Base-by-base conservation (phyloP, 2,113 vertebrate genomes). In the Montifringilla adamsi region DNA sequence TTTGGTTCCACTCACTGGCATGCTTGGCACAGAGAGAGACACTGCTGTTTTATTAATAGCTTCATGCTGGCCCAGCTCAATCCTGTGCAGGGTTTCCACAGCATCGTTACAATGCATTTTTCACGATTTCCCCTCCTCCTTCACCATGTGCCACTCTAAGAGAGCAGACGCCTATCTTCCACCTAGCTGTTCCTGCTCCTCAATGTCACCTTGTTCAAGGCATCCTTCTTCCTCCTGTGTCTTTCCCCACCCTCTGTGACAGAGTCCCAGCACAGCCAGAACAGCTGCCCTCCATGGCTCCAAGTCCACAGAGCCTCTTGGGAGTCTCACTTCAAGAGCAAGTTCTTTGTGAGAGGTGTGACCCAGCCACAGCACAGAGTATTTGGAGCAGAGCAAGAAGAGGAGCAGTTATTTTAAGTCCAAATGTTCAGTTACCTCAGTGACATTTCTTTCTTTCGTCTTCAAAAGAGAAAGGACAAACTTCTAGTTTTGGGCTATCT, bases 41-140 rank as follows among this genome's bases (percentile, higher is more conserved):
- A 59, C 85, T 89, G 88, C 90, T 95, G 88, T 43, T 88, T 94
- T 96, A 96, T 94, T 96, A 95, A 96, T 93, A 90, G 92, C 85
- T 90, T 70, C 60, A 15, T 37, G 80, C 83, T 89, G 90, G 92
- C 94, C 94, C 84, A 75, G 76, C 96, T 96, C 53, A 15, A 56
- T 37, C 64, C 80, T 84, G 52, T 67, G 72, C 83, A 90, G 60
- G 69, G 56, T 56, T 95, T 92, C 83, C 88, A 92, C 85, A 94
- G 88, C 68, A 85, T 69, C 35, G 0, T 93, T 94, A 95, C 78
- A 30, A 79, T 20, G 89, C 84, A 77, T 87, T 87, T 92, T 92
- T 83, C 66, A 79, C 49, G 18, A 43, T 13, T 50, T 50, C 70
- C 43, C 64, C 49, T n/a, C 28, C 74, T 91, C 58, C 56, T 64